Evolutionary conservation across 2,888 invertebrate species (phyloP).

Genomic region (Luperina testacea): DNA sequence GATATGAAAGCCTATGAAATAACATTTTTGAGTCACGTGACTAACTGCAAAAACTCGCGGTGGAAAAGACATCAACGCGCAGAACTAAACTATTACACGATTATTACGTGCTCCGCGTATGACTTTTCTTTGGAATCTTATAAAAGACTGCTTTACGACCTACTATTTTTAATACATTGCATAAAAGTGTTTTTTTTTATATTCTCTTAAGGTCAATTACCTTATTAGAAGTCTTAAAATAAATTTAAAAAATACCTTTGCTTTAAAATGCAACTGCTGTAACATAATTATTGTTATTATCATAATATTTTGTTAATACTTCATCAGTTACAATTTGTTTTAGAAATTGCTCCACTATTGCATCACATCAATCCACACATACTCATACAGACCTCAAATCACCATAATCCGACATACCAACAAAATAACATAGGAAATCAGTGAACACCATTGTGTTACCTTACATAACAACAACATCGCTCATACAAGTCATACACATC

Average conservation of each 20-base stretch:
- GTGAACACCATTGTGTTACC: slow-evolving; percentile 42
- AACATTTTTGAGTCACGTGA: slow-evolving; percentile 13
- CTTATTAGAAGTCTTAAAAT: background rate
- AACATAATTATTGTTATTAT: background rate
- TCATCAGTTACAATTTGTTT: background rate
- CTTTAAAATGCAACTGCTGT: background rate
- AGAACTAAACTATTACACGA: background rate
- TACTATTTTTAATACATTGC: background rate
- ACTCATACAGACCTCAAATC: slow-evolving; percentile 17
- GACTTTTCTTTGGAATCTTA: slow-evolving; percentile 14
- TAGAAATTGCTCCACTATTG: background rate
- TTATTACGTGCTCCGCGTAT: background rate
- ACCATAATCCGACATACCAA: slow-evolving; percentile 34
- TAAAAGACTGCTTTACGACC: background rate
- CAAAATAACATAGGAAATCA: slow-evolving; percentile 56
- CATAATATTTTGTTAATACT: background rate
- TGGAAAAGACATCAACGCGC: slow-evolving; percentile 60
- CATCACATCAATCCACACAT: background rate
- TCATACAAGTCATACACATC: slow-evolving; percentile 46
- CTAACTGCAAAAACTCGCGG: slow-evolving; percentile 8
- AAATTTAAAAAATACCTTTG: background rate
- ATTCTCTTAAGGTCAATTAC: background rate
- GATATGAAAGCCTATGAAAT: slow-evolving; percentile 18
- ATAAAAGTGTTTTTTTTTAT: background rate
- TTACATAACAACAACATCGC: slow-evolving; percentile 53